Base-by-base conservation (phyloP, 2,113 vertebrate genomes). In the Trogon surrucura region DNA sequence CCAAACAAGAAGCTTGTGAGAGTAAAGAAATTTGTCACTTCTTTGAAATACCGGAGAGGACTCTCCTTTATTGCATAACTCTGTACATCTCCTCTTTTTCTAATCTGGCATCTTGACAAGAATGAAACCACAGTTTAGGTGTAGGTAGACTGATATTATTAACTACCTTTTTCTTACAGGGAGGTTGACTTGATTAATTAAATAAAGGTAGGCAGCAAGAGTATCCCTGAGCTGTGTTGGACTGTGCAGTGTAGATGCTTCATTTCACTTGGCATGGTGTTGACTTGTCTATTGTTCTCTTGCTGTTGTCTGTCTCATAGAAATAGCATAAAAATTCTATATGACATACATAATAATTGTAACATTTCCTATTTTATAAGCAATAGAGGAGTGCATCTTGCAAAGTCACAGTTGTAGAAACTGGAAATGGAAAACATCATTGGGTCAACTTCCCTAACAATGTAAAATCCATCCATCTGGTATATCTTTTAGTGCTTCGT, bases 381-480 rank as follows among this genome's bases (percentile, higher is more conserved):
- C 25, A 85, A 44, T n/a, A 72, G 71, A 29, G 16, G 27, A 80
- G 18, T 45, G 25, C 73, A 57, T 75, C 70, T 89, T 82, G 66
- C 41, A 75, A 94, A 87, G 15, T 72, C 64, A 80, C 9, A 80
- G 73, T 83, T 1, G 2, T 18, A 85, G 67, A 85, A 85, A 80
- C 80, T 91, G 75, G 71, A 90, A 91, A 93, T 72, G 4, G 41
- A 88, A 94, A 88, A 90, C 64, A 30, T 88, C 58, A 88, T 64
- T 41, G 27, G 54, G 45, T 72, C 79, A 88, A 10, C 71, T 94
- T 85, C 17, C 56, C 32, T 72, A 34, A 75, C 21, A 38, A 57
- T 6, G 6, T 78, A 64, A 91, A 89, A 95, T 67, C 12, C 32
- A 36, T 41, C 47, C 57, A 45, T 81, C 66, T 32, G 79, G 48